Evolutionary conservation across 2,888 invertebrate species (phyloP).

Genomic region (Dexiosoma caninum): DNA sequence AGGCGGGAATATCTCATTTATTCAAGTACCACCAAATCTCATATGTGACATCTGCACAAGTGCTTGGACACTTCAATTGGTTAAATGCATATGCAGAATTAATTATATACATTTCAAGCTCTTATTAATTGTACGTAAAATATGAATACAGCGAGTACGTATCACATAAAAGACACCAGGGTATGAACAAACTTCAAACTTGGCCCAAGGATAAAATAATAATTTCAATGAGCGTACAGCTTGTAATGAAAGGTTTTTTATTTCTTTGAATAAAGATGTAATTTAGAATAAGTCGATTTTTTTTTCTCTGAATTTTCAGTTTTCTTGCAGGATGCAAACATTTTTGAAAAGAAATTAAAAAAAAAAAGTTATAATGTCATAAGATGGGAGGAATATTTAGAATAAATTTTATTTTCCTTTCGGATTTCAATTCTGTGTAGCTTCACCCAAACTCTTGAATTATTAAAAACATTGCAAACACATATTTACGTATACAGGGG

Average conservation of each 20-base stretch:
- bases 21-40: slow-evolving; percentile 68
- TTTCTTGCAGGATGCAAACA: background rate
- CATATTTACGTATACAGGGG: no score
- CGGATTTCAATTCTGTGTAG: background rate
- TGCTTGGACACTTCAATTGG: slow-evolving; percentile 60
- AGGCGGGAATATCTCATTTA: slow-evolving; percentile 65
- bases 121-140: slow-evolving; percentile 5
- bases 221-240: slow-evolving; percentile 15
- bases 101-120: slow-evolving; percentile 57
- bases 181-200: background rate
- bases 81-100: slow-evolving; percentile 61
- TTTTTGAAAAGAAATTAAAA: background rate
- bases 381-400: background rate
- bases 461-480: no score
- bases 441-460: background rate
- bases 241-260: slow-evolving; percentile 45
- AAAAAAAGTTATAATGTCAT: background rate
- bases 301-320: background rate
- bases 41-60: slow-evolving; percentile 64
- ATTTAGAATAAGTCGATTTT: slow-evolving; percentile 16
- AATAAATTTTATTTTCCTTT: background rate
- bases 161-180: background rate
- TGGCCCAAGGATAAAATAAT: background rate
- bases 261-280: slow-evolving; percentile 21
- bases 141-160: background rate